Conservation (phyloP, 2,888 invertebrate genomes). For the Dryococelus australis region DNA sequence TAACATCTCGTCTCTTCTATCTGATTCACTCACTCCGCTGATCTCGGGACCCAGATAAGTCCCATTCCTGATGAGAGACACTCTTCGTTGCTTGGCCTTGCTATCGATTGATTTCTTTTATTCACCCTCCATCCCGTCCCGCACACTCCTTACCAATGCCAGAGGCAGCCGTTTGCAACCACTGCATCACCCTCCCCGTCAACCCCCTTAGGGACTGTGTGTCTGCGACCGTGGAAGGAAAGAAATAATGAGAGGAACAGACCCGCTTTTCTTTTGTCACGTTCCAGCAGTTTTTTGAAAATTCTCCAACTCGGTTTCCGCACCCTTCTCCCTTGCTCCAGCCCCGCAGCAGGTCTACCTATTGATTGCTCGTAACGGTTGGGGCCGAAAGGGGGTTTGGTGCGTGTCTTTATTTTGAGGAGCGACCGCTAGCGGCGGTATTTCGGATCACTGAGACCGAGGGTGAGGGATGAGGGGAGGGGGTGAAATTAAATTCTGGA, state of each 20-base stretch:
- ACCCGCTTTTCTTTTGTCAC: constrained; percentile 5
- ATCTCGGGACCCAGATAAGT: background rate
- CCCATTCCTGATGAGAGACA: constrained; percentile 16
- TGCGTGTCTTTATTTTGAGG: background rate
- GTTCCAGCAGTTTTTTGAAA: constrained; percentile 2
- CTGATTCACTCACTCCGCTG: background rate
- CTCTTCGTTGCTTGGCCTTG: constrained; percentile 6
- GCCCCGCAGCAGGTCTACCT: background rate
- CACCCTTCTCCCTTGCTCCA: background rate
- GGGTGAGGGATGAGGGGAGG: background rate
- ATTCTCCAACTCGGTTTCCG: constrained; percentile 10
- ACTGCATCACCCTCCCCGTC: background rate
- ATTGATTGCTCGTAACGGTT: background rate
- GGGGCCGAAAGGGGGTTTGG: background rate
- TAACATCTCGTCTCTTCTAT: background rate
- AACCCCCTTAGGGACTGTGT: background rate
- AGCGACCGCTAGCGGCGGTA: background rate
- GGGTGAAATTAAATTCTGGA: no score
- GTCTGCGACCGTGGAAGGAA: background rate
- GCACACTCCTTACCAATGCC: background rate
- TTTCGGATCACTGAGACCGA: background rate
- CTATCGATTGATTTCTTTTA: constrained; percentile 2
- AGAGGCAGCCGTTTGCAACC: background rate
- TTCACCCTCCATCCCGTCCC: background rate
- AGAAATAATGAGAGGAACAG: constrained; percentile 10